Base-by-base conservation (phyloP, 2,113 vertebrate genomes). In the Vulpes lagopus region DNA sequence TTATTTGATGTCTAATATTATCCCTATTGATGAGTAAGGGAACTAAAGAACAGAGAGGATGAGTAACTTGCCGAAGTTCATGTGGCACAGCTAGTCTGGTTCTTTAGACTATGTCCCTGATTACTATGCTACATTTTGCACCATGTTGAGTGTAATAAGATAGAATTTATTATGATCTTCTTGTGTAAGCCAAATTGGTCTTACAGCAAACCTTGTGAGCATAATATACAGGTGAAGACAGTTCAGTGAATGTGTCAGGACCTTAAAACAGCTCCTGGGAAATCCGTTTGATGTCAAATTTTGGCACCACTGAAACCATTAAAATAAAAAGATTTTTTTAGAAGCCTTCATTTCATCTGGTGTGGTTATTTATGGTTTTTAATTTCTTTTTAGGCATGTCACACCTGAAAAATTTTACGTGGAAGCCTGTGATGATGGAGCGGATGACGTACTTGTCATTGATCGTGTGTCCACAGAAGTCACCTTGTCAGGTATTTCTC, bases 381-480 rank as follows among this genome's bases (percentile, higher is more conserved):
- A 27, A 20, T 97, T 95, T 98, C 89, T 92, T 59, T 94, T 87
- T 84, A 99, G 99, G 97, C 99, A 99, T 83, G 99, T 99, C 93
- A 99, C 99, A 0, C 99, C 99, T 10, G 99, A 99, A 97, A 99
- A 99, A 96, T 99, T 99, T 95, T 99, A 99, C 76, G 98, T 99
- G 12, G 99, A 99, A 98, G 99, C 99, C 38, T 99, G 99, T 93
- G 99, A 99, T 49, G 99, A 99, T 94, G 99, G 99, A 73, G 98
- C 98, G 0, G 99, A 98, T 79, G 99, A 99, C 3, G 99, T 99
- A 3, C 99, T 99, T 89, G 98, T 98, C n/a, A 99, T 99, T 67
- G 99, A 99, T 97, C 98, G 99, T 80, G 99, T 99, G 84, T 99
- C 99, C 55, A 99, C 99, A 0, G 99, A 99, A 97, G 99, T 99